These are phyloP conservation scores for Syndactyla subalaris DNA, from an alignment of 2,797 vertebrate genomes.

Conservation along the genomic window DNA sequence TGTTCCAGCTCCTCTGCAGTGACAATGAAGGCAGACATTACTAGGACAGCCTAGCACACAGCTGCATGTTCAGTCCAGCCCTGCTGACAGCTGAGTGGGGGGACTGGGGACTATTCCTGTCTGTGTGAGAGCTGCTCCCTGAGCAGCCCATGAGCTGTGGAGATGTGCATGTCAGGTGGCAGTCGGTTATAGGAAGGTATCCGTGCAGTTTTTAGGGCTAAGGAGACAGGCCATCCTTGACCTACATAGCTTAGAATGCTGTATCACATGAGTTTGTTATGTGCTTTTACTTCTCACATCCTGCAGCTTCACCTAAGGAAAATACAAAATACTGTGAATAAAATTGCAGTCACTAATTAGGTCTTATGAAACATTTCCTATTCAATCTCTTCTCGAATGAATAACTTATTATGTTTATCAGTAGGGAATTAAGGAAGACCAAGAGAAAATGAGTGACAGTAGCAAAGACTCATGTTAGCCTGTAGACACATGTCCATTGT, in stretches of 20 bases:
- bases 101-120: not conserved
- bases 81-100: not conserved
- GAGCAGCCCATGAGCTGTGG: not conserved
- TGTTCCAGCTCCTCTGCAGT: not conserved
- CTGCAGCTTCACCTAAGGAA: slow-evolving; percentile 34
- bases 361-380: not conserved
- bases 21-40: slow-evolving; percentile 24
- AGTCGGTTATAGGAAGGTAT: not conserved
- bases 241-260: slow-evolving; percentile 23
- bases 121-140: not conserved
- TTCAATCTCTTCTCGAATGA: not conserved
- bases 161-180: not conserved
- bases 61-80: not conserved
- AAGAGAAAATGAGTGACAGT: not conserved
- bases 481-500: not conserved
- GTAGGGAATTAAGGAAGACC: slow-evolving; percentile 5
- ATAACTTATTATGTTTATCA: slow-evolving; percentile 3
- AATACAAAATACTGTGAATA: not conserved
- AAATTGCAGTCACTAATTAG: not conserved
- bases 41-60: slow-evolving; percentile 16
- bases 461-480: not conserved
- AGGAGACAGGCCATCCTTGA: not conserved
- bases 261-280: not conserved
- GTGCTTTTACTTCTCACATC: not conserved
- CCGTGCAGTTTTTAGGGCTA: not conserved